Evolutionary conservation across 2,113 vertebrate species (phyloP).

Genomic region (Anguilla japonica): DNA sequence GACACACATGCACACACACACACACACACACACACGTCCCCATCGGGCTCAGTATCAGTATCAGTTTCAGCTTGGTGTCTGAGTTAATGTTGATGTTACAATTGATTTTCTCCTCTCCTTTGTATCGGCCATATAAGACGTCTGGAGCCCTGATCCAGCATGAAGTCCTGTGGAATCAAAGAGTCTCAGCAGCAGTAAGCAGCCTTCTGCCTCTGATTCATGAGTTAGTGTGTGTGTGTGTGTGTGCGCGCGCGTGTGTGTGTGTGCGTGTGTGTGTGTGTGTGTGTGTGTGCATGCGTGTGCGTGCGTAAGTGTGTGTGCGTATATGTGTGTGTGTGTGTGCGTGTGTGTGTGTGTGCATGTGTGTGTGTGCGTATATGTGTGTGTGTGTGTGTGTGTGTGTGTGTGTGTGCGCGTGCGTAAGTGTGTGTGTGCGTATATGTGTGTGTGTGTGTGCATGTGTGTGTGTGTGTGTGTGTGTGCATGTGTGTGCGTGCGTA

Average conservation of each 20-base stretch:
- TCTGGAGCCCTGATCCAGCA: slow-evolving; percentile 21
- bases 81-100: slow-evolving; percentile 19
- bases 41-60: slow-evolving; percentile 1
- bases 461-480: no score
- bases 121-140: slow-evolving; percentile 17
- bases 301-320: neutral
- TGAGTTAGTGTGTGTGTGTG: slow-evolving; percentile 1
- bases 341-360: no score
- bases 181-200: neutral
- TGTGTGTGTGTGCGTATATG: no score
- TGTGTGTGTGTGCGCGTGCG: no score
- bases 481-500: no score
- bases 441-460: no score
- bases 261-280: slow-evolving; percentile 2
- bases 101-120: slow-evolving; percentile 16
- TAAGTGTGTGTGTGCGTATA: no score
- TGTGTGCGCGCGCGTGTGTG: slow-evolving; percentile 8
- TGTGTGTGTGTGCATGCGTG: neutral
- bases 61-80: slow-evolving; percentile 20
- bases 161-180: slow-evolving; percentile 3
- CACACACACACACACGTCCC: neutral
- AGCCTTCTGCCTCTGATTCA: neutral
- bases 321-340: no score
- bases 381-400: no score
- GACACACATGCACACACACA: neutral